Evolutionary conservation across 2,797 vertebrate species (phyloP).

Genomic region (Apodemus agrarius): DNA sequence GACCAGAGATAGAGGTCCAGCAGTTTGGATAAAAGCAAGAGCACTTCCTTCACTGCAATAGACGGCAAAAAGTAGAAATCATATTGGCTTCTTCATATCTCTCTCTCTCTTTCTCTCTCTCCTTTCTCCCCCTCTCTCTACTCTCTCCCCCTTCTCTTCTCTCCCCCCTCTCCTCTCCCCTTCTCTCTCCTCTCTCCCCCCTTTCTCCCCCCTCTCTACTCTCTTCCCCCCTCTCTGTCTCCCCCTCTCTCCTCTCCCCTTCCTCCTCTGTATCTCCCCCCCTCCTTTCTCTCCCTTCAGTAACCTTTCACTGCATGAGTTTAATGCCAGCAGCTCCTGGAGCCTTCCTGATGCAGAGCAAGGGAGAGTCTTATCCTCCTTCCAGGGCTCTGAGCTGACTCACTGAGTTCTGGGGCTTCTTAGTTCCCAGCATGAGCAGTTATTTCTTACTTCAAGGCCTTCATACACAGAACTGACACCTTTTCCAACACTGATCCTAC

Average conservation of each 20-base stretch:
- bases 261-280: too few relatives aligned
- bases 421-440: not conserved
- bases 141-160: too few relatives aligned
- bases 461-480: not conserved
- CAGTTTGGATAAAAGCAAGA: not conserved
- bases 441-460: not conserved
- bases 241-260: too few relatives aligned
- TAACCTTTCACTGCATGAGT: not conserved
- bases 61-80: not conserved
- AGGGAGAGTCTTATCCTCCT: not conserved
- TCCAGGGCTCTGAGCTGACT: not conserved
- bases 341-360: not conserved
- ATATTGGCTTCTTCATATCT: not conserved
- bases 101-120: too few relatives aligned
- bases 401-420: not conserved
- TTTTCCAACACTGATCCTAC: not conserved
- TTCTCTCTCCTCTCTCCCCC: too few relatives aligned
- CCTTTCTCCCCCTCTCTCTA: too few relatives aligned
- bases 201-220: too few relatives aligned
- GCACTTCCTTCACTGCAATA: not conserved
- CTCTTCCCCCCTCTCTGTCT: too few relatives aligned
- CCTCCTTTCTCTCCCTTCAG: not conserved
- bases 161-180: too few relatives aligned
- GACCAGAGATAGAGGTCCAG: not conserved
- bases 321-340: not conserved